A percentile compares a stretch with the other conserved stretches of the same genome.
Evolutionary conservation across 2,797 vertebrate genomes (phyloP).

Genomic region (Pampus argenteus): DNA sequence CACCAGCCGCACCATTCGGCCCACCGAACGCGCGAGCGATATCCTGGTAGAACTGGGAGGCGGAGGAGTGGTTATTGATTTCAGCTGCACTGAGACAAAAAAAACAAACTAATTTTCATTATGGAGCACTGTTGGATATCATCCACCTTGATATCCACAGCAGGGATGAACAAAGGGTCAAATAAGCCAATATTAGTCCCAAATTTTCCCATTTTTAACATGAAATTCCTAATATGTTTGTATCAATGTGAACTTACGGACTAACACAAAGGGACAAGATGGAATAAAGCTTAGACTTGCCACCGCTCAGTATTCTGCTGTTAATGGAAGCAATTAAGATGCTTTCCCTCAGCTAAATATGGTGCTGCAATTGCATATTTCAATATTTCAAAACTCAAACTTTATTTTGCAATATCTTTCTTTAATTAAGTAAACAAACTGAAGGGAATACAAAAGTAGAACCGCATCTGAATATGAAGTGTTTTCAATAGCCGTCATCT

Average conservation of each 20-base stretch:
- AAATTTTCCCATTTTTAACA: background rate
- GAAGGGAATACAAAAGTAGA: conserved; percentile 2
- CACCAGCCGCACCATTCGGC: conserved; percentile 13
- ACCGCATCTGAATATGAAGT: conserved; percentile 24
- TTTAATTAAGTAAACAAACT: conserved; percentile 14
- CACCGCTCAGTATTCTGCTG: background rate
- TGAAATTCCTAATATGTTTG: background rate
- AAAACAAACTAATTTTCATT: conserved; percentile 23
- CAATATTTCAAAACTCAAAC: conserved; percentile 6
- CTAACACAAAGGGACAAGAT: background rate
- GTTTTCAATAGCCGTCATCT: conserved; percentile 20
- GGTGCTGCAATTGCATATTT: background rate
- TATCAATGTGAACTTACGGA: background rate
- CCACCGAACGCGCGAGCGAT: conserved; percentile 39
- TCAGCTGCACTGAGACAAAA: conserved; percentile 26
- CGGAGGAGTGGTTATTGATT: conserved; percentile 32
- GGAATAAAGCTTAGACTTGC: background rate
- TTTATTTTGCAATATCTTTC: background rate
- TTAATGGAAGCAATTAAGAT: conserved; percentile 7
- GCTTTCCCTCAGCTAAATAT: background rate
- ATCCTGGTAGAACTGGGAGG: conserved; percentile 43
- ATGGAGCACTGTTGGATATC: background rate
- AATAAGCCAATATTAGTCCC: background rate
- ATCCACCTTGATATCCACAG: background rate
- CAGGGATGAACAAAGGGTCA: too few relatives aligned